A percentile compares a stretch with the other conserved stretches of the same genome.
These are phyloP conservation scores for Zaprionus davidi DNA, from an alignment of 1,140 invertebrate genomes.

Conservation along the genomic window DNA sequence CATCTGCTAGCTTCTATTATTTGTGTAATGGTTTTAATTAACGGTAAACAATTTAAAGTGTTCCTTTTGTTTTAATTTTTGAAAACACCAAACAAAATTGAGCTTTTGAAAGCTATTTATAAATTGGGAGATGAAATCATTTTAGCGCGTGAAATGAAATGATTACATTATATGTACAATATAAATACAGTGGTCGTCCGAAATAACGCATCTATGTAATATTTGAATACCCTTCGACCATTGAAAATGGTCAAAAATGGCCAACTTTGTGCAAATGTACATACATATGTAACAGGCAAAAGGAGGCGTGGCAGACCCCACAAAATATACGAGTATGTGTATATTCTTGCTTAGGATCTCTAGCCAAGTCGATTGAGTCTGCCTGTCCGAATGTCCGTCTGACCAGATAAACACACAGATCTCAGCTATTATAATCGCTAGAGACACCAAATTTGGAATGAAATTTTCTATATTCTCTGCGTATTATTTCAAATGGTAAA, in stretches of 20 bases:
- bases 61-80: neutral
- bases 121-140: slow-evolving; percentile 76
- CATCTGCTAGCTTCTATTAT: slow-evolving; percentile 44
- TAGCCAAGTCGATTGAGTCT: too few relatives aligned
- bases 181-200: neutral
- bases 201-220: neutral
- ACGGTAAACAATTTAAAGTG: slow-evolving; percentile 38
- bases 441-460: too few relatives aligned
- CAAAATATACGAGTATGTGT: neutral
- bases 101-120: slow-evolving; percentile 60
- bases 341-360: neutral
- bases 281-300: neutral
- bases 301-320: neutral
- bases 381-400: too few relatives aligned
- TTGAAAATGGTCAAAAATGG: too few relatives aligned
- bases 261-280: neutral
- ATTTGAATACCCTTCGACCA: too few relatives aligned
- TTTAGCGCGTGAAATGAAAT: slow-evolving; percentile 46
- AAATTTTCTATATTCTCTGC: too few relatives aligned
- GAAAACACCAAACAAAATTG: slow-evolving; percentile 15
- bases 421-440: too few relatives aligned
- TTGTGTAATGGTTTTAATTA: slow-evolving; percentile 39
- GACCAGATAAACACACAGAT: too few relatives aligned
- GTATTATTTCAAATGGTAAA: too few relatives aligned
- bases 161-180: neutral